Evolutionary conservation across 2,797 vertebrate genomes (phyloP).

Genomic region (Buphagus erythrorhynchus): DNA sequence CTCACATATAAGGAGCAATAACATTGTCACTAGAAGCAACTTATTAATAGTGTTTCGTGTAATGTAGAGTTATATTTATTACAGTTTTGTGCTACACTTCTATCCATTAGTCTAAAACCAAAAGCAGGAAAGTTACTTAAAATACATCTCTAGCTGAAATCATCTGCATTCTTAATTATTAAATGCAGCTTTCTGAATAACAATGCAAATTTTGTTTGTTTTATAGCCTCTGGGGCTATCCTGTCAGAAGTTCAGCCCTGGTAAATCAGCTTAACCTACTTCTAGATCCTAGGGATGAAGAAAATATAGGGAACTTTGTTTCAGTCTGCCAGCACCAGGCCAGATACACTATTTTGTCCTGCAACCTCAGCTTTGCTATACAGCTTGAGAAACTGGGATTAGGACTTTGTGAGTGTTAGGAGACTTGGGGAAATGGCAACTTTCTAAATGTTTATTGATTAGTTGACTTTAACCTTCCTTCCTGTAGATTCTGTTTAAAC

Average conservation of each 20-base stretch:
- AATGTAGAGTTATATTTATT: constrained; percentile 8
- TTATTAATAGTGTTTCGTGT: not conserved
- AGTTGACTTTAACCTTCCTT: constrained; percentile 31
- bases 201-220: not conserved
- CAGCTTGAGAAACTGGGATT: constrained; percentile 3
- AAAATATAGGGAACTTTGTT: constrained; percentile 8
- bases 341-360: constrained; percentile 44
- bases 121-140: not conserved
- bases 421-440: constrained; percentile 40
- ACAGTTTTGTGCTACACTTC: not conserved
- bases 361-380: constrained; percentile 18
- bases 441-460: constrained; percentile 56
- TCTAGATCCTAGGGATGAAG: not conserved
- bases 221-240: not conserved
- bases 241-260: not conserved
- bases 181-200: constrained; percentile 1
- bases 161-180: not conserved
- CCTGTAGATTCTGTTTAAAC: constrained; percentile 28
- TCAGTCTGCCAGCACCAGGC: not conserved
- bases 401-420: constrained; percentile 40
- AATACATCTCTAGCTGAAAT: not conserved
- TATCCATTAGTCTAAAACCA: constrained; percentile 1
- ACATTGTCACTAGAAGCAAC: not conserved
- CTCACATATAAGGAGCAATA: constrained; percentile 25
- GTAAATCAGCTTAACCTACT: constrained; percentile 26